Evolutionary conservation across 2,888 invertebrate species (phyloP), one percentile per base, ranked within the genome.

Genomic region (Drosophila flavopinicola): DNA sequence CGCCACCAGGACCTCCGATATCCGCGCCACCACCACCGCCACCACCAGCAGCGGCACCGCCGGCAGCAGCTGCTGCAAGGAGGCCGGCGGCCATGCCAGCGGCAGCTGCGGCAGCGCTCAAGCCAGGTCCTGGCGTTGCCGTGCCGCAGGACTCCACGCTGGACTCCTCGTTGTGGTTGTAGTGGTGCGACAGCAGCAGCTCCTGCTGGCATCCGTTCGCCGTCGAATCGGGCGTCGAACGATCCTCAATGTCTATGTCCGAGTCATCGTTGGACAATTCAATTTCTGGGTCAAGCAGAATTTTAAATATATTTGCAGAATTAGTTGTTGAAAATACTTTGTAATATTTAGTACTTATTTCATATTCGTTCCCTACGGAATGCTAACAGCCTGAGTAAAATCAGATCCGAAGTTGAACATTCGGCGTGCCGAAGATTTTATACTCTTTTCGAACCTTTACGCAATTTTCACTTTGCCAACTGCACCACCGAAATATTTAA

Each of bases 201-300:
- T 87, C 88, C 63, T 88, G 89, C 45, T 71, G 77, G 24, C 82
- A 83, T 0, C 80, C 84, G 6, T 64, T 45, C 2, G 56, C 66
- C 9, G 78, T 74, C 3, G 90, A 90, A 47, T 90, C 90, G 7
- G 91, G 89, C 1, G 91, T 90, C 47, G 91, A 91, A 6, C 91
- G 89, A 68, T 91, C 91, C 75, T 91, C 91, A 37, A 91, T 91
- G 45, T 91, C 91, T 41, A 90, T 90, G 56, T 91, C 91, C n/a
- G 90, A 91, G 30, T 91, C 90, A 52, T 91, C 91, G 64, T 91
- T 90, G 24, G 90, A 90, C 25, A 90, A 52, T 38, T 91, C 91
- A 7, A 90, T 86, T 54, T 90, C 91, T 90, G 51, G 1, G 20
- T 2, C 4, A 20, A 2, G 20, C 2, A 20, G 20, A 20, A 20